Percentiles rank a stretch among this genome's conserved stretches.
Evolutionary conservation across 2,888 invertebrate genomes (phyloP).

Genomic region (Zhuqinia jingwanae): DNA sequence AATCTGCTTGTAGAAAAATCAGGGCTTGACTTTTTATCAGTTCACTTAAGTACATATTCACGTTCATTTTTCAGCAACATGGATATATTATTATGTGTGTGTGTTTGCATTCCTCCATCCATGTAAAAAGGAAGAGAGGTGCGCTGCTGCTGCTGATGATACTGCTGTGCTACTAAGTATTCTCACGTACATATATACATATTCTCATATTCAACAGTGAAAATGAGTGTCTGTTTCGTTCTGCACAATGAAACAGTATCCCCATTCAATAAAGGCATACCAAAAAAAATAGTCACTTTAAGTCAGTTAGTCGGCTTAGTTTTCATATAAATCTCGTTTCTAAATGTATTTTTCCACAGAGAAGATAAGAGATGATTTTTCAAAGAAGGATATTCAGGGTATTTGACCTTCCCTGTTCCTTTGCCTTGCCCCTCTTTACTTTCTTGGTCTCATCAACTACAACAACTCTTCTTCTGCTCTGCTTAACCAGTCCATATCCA

Average conservation of each 20-base stretch:
- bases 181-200: too few relatives aligned
- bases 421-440: conserved; percentile 46
- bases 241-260: conserved; percentile 1
- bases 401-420: conserved; percentile 76
- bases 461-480: too few relatives aligned
- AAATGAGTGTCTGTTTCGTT: neutral
- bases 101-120: neutral
- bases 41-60: conserved; percentile 60
- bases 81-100: conserved; percentile 22
- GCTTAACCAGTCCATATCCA: too few relatives aligned
- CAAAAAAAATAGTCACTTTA: neutral
- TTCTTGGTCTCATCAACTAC: neutral
- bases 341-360: too few relatives aligned
- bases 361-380: too few relatives aligned
- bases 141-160: too few relatives aligned
- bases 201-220: neutral
- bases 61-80: conserved; percentile 21
- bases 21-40: conserved; percentile 69
- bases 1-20: conserved; percentile 59
- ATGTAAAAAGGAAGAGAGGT: conserved; percentile 12
- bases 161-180: too few relatives aligned
- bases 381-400: conserved; percentile 18
- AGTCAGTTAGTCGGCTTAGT: too few relatives aligned
- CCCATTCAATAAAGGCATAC: conserved; percentile 17
- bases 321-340: too few relatives aligned